A percentile compares a stretch with the other conserved stretches of the same genome.
Conservation (phyloP, 2,888 invertebrate species). For the Drosophila pseudotalamancana region DNA sequence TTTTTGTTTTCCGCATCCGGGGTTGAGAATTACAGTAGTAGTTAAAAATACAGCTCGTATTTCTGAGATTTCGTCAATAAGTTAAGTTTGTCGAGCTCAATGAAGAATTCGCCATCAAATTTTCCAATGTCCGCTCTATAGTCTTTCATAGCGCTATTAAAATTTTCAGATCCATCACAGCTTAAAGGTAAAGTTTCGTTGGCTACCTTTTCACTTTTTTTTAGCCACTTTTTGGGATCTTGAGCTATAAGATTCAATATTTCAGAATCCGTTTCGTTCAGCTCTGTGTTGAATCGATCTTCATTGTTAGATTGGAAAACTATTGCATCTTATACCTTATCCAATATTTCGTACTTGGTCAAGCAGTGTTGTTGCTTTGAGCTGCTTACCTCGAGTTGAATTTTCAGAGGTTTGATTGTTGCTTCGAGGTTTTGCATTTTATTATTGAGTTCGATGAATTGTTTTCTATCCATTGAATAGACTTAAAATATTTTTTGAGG, state of each 20-base stretch:
- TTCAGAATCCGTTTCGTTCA: neutral
- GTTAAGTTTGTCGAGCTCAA: neutral
- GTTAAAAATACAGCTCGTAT: neutral
- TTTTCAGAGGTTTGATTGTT: neutral
- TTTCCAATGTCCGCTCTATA: neutral
- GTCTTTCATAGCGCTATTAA: neutral
- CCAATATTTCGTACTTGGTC: neutral
- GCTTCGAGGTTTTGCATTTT: neutral
- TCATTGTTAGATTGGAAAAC: too few relatives aligned
- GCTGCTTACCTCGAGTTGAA: neutral
- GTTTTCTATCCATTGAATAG: too few relatives aligned
- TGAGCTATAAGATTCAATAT: too few relatives aligned
- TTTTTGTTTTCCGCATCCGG: neutral
- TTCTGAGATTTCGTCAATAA: neutral
- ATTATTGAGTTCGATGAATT: neutral
- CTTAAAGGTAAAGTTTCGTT: neutral
- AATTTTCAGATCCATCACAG: neutral
- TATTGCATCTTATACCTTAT: neutral
- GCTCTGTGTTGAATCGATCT: neutral
- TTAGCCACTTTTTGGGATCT: too few relatives aligned
- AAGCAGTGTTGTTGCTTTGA: neutral
- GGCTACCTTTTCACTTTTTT: neutral
- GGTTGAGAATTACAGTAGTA: neutral
- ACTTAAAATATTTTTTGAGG: too few relatives aligned
- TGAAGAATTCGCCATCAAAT: neutral